Evolutionary conservation across 1,140 invertebrate genomes (phyloP).

Genomic region (Diachasmimorpha longicaudata): DNA sequence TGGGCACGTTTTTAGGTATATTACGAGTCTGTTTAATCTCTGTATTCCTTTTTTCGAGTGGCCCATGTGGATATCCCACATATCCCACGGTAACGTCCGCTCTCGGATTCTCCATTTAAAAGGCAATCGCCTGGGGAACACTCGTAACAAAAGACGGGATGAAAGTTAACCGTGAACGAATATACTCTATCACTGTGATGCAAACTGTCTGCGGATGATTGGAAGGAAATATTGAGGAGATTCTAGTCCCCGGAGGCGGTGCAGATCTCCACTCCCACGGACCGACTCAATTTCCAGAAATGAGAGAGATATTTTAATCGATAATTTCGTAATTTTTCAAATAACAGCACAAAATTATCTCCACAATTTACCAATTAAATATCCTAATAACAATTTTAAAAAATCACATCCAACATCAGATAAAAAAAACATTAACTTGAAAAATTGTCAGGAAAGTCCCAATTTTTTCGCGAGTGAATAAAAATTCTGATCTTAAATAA

Average conservation of each 20-base stretch:
- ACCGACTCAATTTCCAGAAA: neutral
- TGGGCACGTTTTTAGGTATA: neutral
- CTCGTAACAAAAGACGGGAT: constrained; percentile 33
- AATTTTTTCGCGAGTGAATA: too few relatives aligned
- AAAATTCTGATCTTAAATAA: too few relatives aligned
- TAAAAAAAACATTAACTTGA: too few relatives aligned
- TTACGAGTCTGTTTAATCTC: neutral
- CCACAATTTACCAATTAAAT: too few relatives aligned
- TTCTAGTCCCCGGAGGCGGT: neutral
- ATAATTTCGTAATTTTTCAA: neutral
- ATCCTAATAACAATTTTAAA: too few relatives aligned
- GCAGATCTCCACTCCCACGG: constrained; percentile 24
- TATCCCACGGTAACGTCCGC: constrained; percentile 23
- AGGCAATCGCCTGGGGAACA: constrained; percentile 24
- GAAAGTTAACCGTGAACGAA: constrained; percentile 47
- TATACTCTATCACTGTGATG: constrained; percentile 43
- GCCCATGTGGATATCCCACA: neutral
- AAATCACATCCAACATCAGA: too few relatives aligned
- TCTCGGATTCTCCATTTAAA: constrained; percentile 24
- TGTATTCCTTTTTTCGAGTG: neutral
- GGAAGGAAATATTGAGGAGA: constrained; percentile 1
- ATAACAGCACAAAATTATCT: too few relatives aligned
- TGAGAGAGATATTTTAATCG: neutral
- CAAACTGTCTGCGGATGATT: constrained; percentile 55
- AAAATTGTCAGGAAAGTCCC: too few relatives aligned